Evolutionary conservation across 2,888 invertebrate species (phyloP).

Genomic region (Tetranychus truncatus): DNA sequence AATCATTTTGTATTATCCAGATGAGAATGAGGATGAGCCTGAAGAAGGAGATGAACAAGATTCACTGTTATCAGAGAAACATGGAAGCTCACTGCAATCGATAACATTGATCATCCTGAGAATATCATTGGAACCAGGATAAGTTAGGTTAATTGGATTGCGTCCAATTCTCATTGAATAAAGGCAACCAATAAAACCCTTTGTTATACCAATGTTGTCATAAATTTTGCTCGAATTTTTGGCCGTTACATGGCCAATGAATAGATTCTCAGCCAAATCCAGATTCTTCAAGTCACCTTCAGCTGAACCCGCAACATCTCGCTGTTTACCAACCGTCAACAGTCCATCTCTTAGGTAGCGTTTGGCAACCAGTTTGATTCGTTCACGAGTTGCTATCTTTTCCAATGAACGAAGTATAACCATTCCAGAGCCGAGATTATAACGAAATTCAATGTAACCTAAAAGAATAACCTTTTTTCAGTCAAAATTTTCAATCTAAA

Average conservation of each 20-base stretch:
- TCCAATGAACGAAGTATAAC: constrained; percentile 54
- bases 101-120: constrained; percentile 31
- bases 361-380: constrained; percentile 34
- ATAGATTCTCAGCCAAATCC: constrained; percentile 60
- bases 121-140: constrained; percentile 35
- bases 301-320: constrained; percentile 60
- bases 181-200: constrained; percentile 67
- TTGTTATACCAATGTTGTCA: constrained; percentile 56
- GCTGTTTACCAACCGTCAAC: constrained; percentile 56
- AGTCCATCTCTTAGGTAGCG: constrained; percentile 58
- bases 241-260: constrained; percentile 53
- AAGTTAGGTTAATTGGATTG: constrained; percentile 43
- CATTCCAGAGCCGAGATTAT: constrained; percentile 67
- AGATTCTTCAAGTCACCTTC: constrained; percentile 57
- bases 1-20: background rate
- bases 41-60: background rate
- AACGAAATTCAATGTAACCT: constrained; percentile 43
- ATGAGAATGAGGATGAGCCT: background rate
- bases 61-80: constrained; percentile 31
- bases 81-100: constrained; percentile 56
- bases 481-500: no score
- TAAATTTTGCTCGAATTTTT: constrained; percentile 42
- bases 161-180: constrained; percentile 52
- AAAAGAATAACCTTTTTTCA: constrained; percentile 30
- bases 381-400: constrained; percentile 37